phyloP scores from a whole-genome alignment of 30 jellyfish, hydroid and myxozoan species.

The Chironex yamaguchii region DNA sequence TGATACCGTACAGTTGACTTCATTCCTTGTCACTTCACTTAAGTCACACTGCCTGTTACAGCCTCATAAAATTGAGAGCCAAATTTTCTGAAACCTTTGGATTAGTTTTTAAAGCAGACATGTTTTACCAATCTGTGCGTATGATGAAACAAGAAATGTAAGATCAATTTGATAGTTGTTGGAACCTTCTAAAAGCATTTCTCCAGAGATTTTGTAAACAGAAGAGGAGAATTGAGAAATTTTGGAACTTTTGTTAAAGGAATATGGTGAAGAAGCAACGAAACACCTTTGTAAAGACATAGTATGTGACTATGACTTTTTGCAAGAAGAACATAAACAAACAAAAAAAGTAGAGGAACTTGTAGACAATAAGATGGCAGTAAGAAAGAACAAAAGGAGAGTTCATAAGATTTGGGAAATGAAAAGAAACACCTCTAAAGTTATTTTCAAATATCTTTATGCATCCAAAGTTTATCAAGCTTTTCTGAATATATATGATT shows the following conservation, averaged over 20 bases:
- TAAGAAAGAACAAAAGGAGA: neutral
- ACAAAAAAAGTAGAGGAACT: neutral
- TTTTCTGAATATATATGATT: neutral
- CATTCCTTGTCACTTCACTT: no score
- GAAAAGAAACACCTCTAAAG: no score
- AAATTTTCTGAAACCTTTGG: no score
- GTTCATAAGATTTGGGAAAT: neutral
- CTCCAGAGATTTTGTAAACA: constrained; percentile 24
- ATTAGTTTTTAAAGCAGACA: no score
- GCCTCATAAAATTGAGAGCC: no score
- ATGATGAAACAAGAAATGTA: no score
- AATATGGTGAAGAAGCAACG: constrained; percentile 1
- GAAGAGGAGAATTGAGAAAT: neutral
- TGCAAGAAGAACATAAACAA: no score
- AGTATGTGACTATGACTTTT: no score
- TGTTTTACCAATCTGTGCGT: no score
- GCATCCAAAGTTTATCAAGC: neutral
- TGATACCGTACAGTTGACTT: no score
- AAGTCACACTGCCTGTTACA: no score
- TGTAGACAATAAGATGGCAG: neutral
- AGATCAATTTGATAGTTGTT: no score
- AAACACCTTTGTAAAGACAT: constrained; percentile 13
- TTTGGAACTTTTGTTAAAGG: neutral
- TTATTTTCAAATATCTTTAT: neutral
- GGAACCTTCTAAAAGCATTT: neutral